phyloP scores from a whole-genome alignment of 1,140 invertebrate genomes.

The Lepidurus arcticus region DNA sequence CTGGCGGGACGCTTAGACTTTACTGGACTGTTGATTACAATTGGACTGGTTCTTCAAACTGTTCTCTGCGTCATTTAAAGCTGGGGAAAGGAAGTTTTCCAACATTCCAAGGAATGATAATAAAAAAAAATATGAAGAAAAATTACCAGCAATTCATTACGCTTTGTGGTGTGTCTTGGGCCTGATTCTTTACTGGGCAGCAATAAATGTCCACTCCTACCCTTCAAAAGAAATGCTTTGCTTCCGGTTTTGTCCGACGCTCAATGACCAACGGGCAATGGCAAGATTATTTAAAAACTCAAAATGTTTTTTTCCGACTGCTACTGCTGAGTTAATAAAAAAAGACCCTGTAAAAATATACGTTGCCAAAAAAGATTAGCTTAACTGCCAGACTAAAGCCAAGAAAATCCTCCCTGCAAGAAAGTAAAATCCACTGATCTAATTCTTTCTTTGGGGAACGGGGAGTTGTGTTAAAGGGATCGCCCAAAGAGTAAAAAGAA shows the following conservation, averaged over 20 bases:
- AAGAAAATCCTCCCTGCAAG: not conserved
- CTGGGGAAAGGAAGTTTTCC: not conserved
- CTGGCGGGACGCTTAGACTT: not conserved
- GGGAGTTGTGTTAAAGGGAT: not conserved
- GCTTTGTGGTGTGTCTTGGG: conserved; percentile 14
- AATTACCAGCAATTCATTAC: not conserved
- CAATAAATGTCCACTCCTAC: not conserved
- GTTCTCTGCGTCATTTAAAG: not conserved
- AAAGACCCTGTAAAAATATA: not conserved
- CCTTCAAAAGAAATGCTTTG: not conserved
- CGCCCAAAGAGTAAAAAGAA: not conserved
- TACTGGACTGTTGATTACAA: not conserved
- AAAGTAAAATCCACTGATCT: not conserved
- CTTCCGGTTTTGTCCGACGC: not conserved
- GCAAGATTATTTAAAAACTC: not conserved
- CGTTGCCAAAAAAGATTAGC: not conserved
- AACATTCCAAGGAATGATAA: not conserved
- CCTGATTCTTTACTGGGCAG: conserved; percentile 8
- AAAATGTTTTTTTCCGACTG: not conserved
- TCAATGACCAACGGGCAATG: not conserved
- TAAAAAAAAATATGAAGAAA: not conserved
- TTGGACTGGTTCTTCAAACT: not conserved
- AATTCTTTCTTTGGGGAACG: not conserved
- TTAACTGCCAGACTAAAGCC: not conserved
- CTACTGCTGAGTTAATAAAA: not conserved